These are phyloP conservation scores for Megalops atlanticus DNA, from an alignment of 2,113 vertebrate species.

Conservation along the genomic window DNA sequence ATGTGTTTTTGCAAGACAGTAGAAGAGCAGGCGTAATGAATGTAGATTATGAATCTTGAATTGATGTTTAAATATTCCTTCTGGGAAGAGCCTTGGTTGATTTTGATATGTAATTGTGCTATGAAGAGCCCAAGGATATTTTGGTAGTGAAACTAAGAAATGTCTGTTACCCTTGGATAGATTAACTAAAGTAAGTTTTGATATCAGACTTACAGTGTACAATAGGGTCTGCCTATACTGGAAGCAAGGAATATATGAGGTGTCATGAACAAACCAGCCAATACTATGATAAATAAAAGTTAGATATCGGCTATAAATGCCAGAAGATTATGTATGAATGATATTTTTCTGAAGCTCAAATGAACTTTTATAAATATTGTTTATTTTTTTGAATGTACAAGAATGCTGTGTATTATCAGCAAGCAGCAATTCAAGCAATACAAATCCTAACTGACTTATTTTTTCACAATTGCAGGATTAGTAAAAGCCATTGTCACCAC, in stretches of 20 bases:
- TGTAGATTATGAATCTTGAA: neutral
- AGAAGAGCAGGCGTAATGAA: no score
- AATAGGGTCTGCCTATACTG: neutral
- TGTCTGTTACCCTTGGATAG: neutral
- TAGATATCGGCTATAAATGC: neutral
- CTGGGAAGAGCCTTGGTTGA: neutral
- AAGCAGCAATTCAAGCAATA: no score
- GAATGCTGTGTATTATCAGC: neutral
- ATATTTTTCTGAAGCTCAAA: neutral
- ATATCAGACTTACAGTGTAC: neutral
- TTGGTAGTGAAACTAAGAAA: neutral
- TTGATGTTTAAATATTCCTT: neutral
- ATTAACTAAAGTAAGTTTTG: neutral
- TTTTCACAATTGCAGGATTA: no score
- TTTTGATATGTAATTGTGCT: neutral
- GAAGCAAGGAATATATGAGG: neutral
- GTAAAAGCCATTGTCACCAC: no score
- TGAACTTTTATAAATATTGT: neutral
- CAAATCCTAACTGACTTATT: no score
- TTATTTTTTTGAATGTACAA: neutral
- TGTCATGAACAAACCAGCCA: neutral
- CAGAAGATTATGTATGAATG: neutral
- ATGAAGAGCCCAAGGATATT: neutral
- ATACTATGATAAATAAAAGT: neutral
- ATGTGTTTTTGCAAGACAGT: no score